These are phyloP conservation scores for Caenorhabditis angaria DNA, from an alignment of 2,888 invertebrate species.

Conservation along the genomic window DNA sequence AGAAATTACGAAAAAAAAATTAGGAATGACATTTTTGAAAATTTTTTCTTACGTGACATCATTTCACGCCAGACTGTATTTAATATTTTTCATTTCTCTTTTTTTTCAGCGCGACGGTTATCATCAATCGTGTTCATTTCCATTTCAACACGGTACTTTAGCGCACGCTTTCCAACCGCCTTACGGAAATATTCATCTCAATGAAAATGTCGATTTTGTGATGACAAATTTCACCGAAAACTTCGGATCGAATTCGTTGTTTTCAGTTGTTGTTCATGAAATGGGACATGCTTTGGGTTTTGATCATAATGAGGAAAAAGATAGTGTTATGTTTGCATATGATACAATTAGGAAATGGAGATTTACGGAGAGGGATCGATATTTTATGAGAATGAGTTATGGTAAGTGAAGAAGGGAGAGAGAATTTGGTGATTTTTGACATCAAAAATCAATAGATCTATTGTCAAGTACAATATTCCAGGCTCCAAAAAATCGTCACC, in stretches of 20 bases:
- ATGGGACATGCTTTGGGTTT: slow-evolving; percentile 47
- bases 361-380: slow-evolving; percentile 35
- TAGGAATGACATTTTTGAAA: not conserved
- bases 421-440: slow-evolving; percentile 1
- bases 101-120: not conserved
- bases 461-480: not conserved
- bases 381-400: slow-evolving; percentile 22
- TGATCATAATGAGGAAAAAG: slow-evolving; percentile 30
- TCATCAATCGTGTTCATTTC: slow-evolving; percentile 20
- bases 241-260: slow-evolving; percentile 25
- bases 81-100: too few relatives aligned
- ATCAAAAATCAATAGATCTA: not conserved
- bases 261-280: slow-evolving; percentile 39
- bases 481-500: not conserved
- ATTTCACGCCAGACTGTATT: too few relatives aligned
- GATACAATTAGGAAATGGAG: slow-evolving; percentile 27
- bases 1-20: not conserved
- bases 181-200: slow-evolving; percentile 38
- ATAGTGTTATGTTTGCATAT: slow-evolving; percentile 41
- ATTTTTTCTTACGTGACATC: too few relatives aligned
- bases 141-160: slow-evolving; percentile 21
- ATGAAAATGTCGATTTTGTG: slow-evolving; percentile 27
- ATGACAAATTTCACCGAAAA: slow-evolving; percentile 32
- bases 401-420: not conserved
- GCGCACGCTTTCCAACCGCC: slow-evolving; percentile 41